A percentile compares a stretch with the other conserved stretches of the same genome.
Evolutionary conservation across 2,888 invertebrate species (phyloP).

Genomic region (Dyspetes luteomarginatus): DNA sequence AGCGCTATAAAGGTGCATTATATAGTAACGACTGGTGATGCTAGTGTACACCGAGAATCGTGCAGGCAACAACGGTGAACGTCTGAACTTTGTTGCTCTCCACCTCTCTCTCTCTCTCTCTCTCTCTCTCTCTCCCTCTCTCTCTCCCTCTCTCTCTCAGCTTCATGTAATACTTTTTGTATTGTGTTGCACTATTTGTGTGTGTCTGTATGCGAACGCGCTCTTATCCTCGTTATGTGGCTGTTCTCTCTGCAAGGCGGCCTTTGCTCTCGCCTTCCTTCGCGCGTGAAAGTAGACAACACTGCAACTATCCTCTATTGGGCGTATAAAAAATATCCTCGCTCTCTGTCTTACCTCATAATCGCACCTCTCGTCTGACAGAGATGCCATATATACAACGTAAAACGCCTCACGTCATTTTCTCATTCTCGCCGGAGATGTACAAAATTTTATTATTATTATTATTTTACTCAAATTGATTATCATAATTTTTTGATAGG

Average conservation of each 20-base stretch:
- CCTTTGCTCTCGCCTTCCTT: constrained; percentile 76
- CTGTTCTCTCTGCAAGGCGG: constrained; percentile 71
- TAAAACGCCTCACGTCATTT: background rate
- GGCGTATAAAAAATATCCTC: constrained; percentile 18
- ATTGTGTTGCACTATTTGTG: constrained; percentile 45
- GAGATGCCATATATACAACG: background rate
- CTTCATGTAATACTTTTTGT: constrained; percentile 55
- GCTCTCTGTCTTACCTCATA: background rate
- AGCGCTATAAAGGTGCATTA: constrained; percentile 42
- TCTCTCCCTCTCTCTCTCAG: constrained; percentile 31
- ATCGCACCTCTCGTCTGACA: too few relatives aligned
- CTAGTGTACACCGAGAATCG: constrained; percentile 67
- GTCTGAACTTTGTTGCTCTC: constrained; percentile 78
- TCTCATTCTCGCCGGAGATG: background rate
- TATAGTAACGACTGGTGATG: constrained; percentile 39
- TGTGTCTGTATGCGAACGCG: constrained; percentile 27
- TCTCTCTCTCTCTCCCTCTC: constrained; percentile 15
- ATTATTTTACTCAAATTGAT: background rate
- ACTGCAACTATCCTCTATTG: constrained; percentile 49
- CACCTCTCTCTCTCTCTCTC: constrained; percentile 11
- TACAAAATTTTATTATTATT: background rate
- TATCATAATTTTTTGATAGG: background rate
- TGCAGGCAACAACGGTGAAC: constrained; percentile 75
- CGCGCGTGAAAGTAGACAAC: constrained; percentile 75
- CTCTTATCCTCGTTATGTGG: constrained; percentile 54